Percentiles rank a stretch among this genome's conserved stretches.
These are phyloP conservation scores for Chascanopsetta lugubris DNA, from an alignment of 2,113 vertebrate species.

Conservation along the genomic window DNA sequence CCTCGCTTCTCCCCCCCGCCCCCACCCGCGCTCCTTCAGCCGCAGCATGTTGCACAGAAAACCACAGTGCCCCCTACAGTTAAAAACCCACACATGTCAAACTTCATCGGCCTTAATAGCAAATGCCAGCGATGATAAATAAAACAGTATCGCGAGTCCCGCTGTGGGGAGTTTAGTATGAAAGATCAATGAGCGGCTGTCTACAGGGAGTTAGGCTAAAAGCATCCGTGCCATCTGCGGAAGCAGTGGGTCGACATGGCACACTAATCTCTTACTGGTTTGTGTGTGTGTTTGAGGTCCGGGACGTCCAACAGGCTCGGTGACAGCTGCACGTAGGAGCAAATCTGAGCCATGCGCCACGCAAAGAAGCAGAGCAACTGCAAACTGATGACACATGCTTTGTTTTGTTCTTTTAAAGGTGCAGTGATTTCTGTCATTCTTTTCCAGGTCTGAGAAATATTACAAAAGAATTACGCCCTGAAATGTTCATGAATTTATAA, in stretches of 20 bases:
- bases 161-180: slow-evolving; percentile 77
- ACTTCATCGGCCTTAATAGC: slow-evolving; percentile 77
- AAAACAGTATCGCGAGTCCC: slow-evolving; percentile 77
- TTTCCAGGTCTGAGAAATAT: too few species aligned
- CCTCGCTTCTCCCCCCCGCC: slow-evolving; percentile 2
- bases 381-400: slow-evolving; percentile 80
- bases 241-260: slow-evolving; percentile 77
- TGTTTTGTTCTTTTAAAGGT: too few species aligned
- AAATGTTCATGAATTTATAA: too few species aligned
- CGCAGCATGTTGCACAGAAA: slow-evolving; percentile 64
- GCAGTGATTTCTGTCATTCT: too few species aligned
- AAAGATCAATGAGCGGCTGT: slow-evolving; percentile 79
- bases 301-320: slow-evolving; percentile 73
- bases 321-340: slow-evolving; percentile 77
- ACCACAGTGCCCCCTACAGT: slow-evolving; percentile 79
- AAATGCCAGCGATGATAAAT: slow-evolving; percentile 79
- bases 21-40: not conserved
- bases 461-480: too few species aligned
- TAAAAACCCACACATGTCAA: slow-evolving; percentile 75
- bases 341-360: slow-evolving; percentile 76
- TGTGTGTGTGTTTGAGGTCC: slow-evolving; percentile 79
- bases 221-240: slow-evolving; percentile 78
- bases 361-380: slow-evolving; percentile 77
- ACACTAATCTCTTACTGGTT: slow-evolving; percentile 80
- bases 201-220: slow-evolving; percentile 74